Base-by-base conservation (phyloP, 2,797 vertebrate species). In the Sandelia bainsii region DNA sequence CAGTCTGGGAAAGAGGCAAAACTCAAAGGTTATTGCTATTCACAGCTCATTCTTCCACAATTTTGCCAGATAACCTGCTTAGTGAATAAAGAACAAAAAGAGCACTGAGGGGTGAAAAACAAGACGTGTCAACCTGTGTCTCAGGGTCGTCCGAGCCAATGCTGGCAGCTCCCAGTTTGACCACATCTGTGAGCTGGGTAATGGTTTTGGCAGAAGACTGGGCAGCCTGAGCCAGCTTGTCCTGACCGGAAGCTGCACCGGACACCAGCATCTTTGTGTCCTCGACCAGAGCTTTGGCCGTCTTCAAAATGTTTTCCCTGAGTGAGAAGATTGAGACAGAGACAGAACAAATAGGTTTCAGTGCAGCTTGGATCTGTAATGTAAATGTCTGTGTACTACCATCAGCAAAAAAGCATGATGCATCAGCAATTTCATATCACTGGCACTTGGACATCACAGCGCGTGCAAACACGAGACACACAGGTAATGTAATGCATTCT, bases 201-300 rank as follows among this genome's bases (percentile, higher is more conserved):
- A 99, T 99, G 88, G 98, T 99, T 87, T 95, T 97, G 46, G 97
- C 97, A 0, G 98, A 99, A 0, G 97, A 98, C 78, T 97, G 97
- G 19, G 98, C 98, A 0, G 98, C 98, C 80, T 99, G 97, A 54
- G 98, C 96, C 85, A 99, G 89, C 72, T 93, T 96, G 67, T 99
- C 98, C 81, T 97, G 98, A 81, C 97, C 97, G 0, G 97, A 97
- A 0, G 98, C 98, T 0, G 97, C 98, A 0, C 98, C 97, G 0
- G 97, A 97, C 69, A 99, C 98, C 67, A 99, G 89, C 87, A 99
- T 91, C 86, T 99, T 99, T 4, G 97, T 99, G 91, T 99, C 98
- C 89, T 99, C 98, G 5, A 99, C 98, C 89, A 93, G 79, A 64
- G 92, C 91, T 85, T 93, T 93, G 69, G 91, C 93, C 0, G 91